Base-by-base conservation (phyloP, 2,113 vertebrate species). In the Toxotes jaculatrix region DNA sequence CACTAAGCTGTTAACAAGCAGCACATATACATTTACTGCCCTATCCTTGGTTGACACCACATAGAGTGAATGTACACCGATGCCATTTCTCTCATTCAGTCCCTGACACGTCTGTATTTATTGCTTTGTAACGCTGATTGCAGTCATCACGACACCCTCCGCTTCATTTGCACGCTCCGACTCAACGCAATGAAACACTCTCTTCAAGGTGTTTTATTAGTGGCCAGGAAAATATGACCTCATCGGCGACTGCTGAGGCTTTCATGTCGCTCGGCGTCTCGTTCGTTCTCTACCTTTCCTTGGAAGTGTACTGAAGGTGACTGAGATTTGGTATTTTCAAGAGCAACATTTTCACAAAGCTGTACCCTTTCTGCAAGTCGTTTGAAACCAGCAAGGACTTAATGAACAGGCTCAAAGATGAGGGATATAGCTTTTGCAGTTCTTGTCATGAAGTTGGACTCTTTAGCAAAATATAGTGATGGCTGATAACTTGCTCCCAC, bases 141-240 rank as follows among this genome's bases (percentile, higher is more conserved):
- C 65, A 63, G 60, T 79, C 80, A 81, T 82, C 74, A 73, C 65
- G 60, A 69, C 81, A 75, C 49, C 63, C 57, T 87, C 38, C 40
- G 21, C 75, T 53, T 80, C 69, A 83, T 81, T 79, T 79, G 65
- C 73, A 70, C 76, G 76, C 31, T 79, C 43, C 84, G 77, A 86
- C 77, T 83, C 79, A 79, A 79, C 3, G 49, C 74, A 55, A 36
- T 74, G 53, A 86, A 72, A 72, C 40, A 49, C 61, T 74, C 49
- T 45, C 69, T 83, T 70, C 32, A 86, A 82, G 64, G 80, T 84
- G 57, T 72, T 84, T 86, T 75, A 76, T 74, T 55, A 75, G 59
- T 40, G 67, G 70, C 23, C 56, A 7, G 17, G 38, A 45, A 83
- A 75, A 72, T 42, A 51, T 63, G 53, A 89, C 73, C 79, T 84